Evolutionary conservation across 2,113 vertebrate species (phyloP), one percentile per base, ranked within the genome.

Genomic region (Coracopsis vasa): DNA sequence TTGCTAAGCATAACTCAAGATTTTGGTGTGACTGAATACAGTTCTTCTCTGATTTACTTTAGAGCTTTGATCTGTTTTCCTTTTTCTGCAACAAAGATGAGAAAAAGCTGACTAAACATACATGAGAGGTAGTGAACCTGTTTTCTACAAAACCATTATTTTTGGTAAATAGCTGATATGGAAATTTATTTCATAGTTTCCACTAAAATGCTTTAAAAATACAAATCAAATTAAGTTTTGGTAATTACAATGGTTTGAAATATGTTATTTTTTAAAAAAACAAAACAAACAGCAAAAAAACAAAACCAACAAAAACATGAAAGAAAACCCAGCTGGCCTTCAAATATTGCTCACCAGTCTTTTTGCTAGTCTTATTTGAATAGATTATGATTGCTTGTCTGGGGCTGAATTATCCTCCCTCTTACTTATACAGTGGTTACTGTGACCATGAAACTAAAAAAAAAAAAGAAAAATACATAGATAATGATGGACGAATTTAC

Each of bases 311-410:
- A 29, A 70, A 77, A 24, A 4, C 1, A 58, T 41, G 5, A 67
- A 83, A 69, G 14, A 82, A 93, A 87, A 23, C 8, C 45, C 42
- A 90, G 3, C 10, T 64, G 17, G 12, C 15, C 47, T 91, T 86
- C 33, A 74, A 62, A 69, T 84, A 80, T 69, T 74, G 24, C 14
- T 78, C 24, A 61, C 88, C 18, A 21, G 3, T 79, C 44, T 71
- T 87, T 88, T 83, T 84, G 7, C 5, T 77, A n/a, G 16, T 33
- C 93, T 86, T 70, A 73, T 94, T 94, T 85, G 15, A 93, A 84
- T 62, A 91, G 31, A 82, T 82, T 74, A 50, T 70, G 35, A 85
- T 89, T 81, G 45, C 16, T 66, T 88, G 14, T 91, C 44, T 7
- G 1, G 45, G 56, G 8, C 11, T 92, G 45, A 85, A 54, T 80